Evolutionary conservation across 2,113 vertebrate species (phyloP).

Genomic region (Larimichthys crocea): DNA sequence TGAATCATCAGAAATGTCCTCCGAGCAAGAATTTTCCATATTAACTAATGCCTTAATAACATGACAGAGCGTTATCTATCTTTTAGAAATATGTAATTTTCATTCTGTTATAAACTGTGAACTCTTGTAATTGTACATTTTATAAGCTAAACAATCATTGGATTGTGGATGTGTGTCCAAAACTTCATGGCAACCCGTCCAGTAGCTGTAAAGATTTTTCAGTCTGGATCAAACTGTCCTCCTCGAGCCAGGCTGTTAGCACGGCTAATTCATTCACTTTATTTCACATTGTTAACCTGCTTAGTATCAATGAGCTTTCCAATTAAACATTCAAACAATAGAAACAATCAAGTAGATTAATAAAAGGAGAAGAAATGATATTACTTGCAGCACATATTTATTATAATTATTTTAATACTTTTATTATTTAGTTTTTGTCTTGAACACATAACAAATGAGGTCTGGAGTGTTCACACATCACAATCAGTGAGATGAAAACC

Average conservation of each 20-base stretch:
- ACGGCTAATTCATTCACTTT: neutral
- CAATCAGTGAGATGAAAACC: too few species aligned
- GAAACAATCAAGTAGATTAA: neutral
- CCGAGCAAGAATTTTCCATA: neutral
- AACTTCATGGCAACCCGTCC: neutral
- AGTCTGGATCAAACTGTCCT: neutral
- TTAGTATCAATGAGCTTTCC: neutral
- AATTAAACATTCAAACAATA: neutral
- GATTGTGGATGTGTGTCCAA: neutral
- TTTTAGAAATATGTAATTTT: too few species aligned
- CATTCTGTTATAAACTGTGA: too few species aligned
- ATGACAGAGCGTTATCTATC: neutral
- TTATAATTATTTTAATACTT: too few species aligned
- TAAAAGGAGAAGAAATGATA: too few species aligned
- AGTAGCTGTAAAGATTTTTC: neutral
- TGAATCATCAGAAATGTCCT: slow-evolving; percentile 24
- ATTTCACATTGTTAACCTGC: neutral
- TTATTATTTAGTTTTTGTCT: too few species aligned
- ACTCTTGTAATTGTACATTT: too few species aligned
- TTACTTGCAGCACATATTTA: too few species aligned
- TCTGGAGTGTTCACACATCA: too few species aligned
- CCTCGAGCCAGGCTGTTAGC: neutral
- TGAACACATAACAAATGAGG: too few species aligned
- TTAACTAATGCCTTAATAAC: neutral
- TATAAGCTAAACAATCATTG: too few species aligned